Conservation (phyloP, 2,888 invertebrate species). For the Phaonia tiefii region DNA sequence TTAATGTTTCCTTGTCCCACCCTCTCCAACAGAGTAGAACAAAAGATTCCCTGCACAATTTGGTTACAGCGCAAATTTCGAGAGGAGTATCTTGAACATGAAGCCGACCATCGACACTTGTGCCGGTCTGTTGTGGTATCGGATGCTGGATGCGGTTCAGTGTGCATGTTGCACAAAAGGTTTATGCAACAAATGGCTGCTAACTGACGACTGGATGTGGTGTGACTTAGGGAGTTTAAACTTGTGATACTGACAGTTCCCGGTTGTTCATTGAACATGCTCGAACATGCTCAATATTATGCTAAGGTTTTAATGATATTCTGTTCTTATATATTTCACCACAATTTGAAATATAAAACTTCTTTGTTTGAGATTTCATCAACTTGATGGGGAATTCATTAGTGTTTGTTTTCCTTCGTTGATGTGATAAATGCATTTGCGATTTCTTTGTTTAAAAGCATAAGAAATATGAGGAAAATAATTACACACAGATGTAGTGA, state of each 20-base stretch:
- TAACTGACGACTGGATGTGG: background rate
- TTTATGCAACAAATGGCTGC: slow-evolving; percentile 20
- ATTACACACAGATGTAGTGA: background rate
- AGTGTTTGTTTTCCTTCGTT: too few species aligned
- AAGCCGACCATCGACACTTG: background rate
- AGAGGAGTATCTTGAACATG: slow-evolving; percentile 1
- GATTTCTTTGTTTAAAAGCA: slow-evolving; percentile 1
- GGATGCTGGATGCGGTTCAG: background rate
- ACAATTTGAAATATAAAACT: slow-evolving; percentile 50
- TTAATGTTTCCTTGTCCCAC: background rate
- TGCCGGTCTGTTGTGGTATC: background rate
- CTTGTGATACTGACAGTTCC: background rate
- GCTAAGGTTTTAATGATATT: slow-evolving; percentile 16
- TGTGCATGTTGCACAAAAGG: background rate
- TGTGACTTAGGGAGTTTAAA: background rate
- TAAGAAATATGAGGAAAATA: background rate
- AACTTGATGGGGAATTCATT: too few species aligned
- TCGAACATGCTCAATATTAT: slow-evolving; percentile 57
- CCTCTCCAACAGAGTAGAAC: background rate
- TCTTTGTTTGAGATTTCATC: slow-evolving; percentile 5
- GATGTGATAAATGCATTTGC: slow-evolving; percentile 6
- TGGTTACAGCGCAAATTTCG: too few species aligned
- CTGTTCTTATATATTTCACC: slow-evolving; percentile 53
- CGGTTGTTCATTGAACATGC: slow-evolving; percentile 40
- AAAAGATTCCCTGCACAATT: background rate